Conservation (phyloP, 2,888 invertebrate species). For the Barypeithes pellucidus region DNA sequence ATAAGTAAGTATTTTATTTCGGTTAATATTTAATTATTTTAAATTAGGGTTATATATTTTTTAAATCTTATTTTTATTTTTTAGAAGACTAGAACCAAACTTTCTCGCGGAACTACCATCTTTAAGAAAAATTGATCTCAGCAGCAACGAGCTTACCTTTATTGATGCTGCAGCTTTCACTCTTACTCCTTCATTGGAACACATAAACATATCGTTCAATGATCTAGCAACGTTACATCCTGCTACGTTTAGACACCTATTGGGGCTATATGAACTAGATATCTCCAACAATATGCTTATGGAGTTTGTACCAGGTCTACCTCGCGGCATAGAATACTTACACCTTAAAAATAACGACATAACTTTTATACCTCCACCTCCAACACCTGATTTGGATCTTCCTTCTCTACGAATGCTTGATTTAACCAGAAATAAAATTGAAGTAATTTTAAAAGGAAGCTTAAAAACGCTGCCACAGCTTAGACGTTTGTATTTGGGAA, state of each 20-base stretch:
- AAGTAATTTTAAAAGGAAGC: slow-evolving; percentile 78
- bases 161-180: slow-evolving; percentile 84
- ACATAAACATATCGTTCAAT: slow-evolving; percentile 86
- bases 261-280: slow-evolving; percentile 85
- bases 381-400: slow-evolving; percentile 80
- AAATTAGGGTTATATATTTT: neutral
- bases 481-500: slow-evolving; percentile 80
- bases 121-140: slow-evolving; percentile 83
- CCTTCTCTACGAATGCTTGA: slow-evolving; percentile 84
- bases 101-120: slow-evolving; percentile 84
- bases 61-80: slow-evolving; percentile 13
- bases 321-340: slow-evolving; percentile 83
- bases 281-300: slow-evolving; percentile 81
- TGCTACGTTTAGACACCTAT: slow-evolving; percentile 83
- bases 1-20: too few species aligned
- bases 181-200: slow-evolving; percentile 82
- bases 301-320: slow-evolving; percentile 86
- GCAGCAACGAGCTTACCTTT: slow-evolving; percentile 80
- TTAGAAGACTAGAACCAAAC: slow-evolving; percentile 79
- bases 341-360: slow-evolving; percentile 83
- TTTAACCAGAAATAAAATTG: slow-evolving; percentile 83
- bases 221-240: slow-evolving; percentile 81
- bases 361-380: slow-evolving; percentile 76
- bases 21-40: neutral
- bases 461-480: slow-evolving; percentile 80